Percentiles rank a stretch among this genome's conserved stretches.
phyloP scores from a whole-genome alignment of 1,140 invertebrate species.

The Leucophenga varia region DNA sequence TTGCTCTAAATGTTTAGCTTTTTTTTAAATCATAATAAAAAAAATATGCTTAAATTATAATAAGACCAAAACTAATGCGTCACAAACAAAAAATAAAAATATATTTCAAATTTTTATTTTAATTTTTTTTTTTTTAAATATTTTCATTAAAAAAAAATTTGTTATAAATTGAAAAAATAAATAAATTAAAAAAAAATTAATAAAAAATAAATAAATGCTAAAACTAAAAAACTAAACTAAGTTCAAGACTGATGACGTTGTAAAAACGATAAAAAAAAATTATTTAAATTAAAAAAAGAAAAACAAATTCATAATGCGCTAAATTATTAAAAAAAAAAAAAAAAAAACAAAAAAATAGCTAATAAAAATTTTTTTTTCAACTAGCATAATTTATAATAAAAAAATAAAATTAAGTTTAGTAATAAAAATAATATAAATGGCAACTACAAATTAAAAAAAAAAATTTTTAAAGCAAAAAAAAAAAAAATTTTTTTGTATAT shows the following conservation, averaged over 20 bases:
- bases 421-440: no score
- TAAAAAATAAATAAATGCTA: slow-evolving; percentile 3
- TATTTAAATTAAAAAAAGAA: neutral
- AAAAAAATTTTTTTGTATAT: slow-evolving; percentile 19
- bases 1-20: slow-evolving; percentile 1
- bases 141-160: neutral
- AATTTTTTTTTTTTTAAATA: neutral
- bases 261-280: slow-evolving; percentile 46
- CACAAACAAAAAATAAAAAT: slow-evolving; percentile 3
- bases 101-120: neutral
- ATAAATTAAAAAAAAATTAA: slow-evolving; percentile 9
- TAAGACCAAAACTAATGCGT: slow-evolving; percentile 20
- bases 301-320: neutral
- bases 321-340: slow-evolving; percentile 15
- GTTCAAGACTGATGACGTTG: slow-evolving; percentile 55
- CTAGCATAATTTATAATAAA: no score
- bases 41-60: slow-evolving; percentile 7
- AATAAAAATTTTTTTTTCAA: neutral
- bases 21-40: slow-evolving; percentile 5
- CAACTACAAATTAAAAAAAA: no score
- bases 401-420: no score
- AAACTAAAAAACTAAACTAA: slow-evolving; percentile 33
- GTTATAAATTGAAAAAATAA: slow-evolving; percentile 7
- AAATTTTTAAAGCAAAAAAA: slow-evolving; percentile 4
- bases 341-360: no score